phyloP scores from a whole-genome alignment of 1,140 invertebrate genomes.

The Acyrthosiphon pisum region DNA sequence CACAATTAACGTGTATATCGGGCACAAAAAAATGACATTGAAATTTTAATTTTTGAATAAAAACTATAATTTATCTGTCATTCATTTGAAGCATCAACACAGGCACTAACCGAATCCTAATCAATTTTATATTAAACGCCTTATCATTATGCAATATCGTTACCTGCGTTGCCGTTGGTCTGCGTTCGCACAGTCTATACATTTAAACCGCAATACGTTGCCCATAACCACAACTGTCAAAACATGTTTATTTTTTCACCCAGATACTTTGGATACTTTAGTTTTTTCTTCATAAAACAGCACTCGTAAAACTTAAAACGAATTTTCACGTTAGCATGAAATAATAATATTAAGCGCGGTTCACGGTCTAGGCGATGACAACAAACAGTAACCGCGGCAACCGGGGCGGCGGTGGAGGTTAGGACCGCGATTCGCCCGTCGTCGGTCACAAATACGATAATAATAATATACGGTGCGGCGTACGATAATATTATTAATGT shows the following conservation, averaged over 20 bases:
- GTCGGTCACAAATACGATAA: background rate
- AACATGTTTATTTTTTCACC: conserved; percentile 1
- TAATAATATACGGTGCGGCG: background rate
- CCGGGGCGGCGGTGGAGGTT: background rate
- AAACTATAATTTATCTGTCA: background rate
- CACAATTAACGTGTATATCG: background rate
- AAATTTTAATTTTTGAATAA: background rate
- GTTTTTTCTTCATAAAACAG: background rate
- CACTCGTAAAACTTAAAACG: background rate
- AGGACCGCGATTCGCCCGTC: background rate
- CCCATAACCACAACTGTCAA: conserved; percentile 43
- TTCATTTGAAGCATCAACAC: background rate
- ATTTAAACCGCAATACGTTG: conserved; percentile 52
- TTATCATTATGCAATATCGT: conserved; percentile 52
- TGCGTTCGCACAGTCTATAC: conserved; percentile 36
- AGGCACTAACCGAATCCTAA: background rate
- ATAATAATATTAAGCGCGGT: background rate
- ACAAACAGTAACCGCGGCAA: conserved; percentile 50
- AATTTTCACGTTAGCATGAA: background rate
- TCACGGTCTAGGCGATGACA: background rate
- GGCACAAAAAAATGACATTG: background rate
- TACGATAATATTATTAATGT: background rate
- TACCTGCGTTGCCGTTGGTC: conserved; percentile 52
- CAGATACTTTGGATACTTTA: background rate
- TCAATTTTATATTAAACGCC: conserved; percentile 3